Evolutionary conservation across 1,140 invertebrate genomes (phyloP), one percentile per base, ranked within the genome.

Genomic region (Apis laboriosa): DNA sequence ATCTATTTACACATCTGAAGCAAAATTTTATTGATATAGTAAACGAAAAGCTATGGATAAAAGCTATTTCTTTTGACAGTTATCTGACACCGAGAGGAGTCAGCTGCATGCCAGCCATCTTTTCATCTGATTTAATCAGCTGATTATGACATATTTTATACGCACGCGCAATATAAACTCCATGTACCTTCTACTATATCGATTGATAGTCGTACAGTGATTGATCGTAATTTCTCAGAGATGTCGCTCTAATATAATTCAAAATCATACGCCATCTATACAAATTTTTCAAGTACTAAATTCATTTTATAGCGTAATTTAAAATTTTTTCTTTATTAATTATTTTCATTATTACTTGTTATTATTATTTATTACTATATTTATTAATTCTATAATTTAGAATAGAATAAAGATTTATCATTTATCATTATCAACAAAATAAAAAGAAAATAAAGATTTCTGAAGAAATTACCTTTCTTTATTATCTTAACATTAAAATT

Each of bases 111-210:
- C n/a, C 64, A 61, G 86, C 87, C 58, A 80, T 72, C 78, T 86
- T 77, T 67, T 43, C 75, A 55, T 28, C 58, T 71, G 28, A 34
- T 55, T 17, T 60, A 24, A 67, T 83, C 86, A 88, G 84, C 86
- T 88, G 87, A 84, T 88, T 61, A 49, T 77, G 43, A 85, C 67
- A 85, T 68, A 19, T 83, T 13, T 49, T 56, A 9, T 19, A 19
- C 72, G 86, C 79, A 28, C 79, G 83, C 75, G 83, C 66, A 15
- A 0, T 28, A 8, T 9, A 61, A 28, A 9, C 2, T 64, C 12
- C 2, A 28, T 19, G 1, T 61, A 11, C n/a, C 43, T 24, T 49
- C 12, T 71, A 15, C 15, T 19, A 51, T 49, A 70, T 12, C 77
- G 55, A 61, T 17, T 2, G 55, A 21, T 13, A 1, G 11, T 21